Percentiles rank a stretch among this genome's conserved stretches.
Evolutionary conservation across 1,140 invertebrate species (phyloP).

Genomic region (Caenorhabditis brenneri): DNA sequence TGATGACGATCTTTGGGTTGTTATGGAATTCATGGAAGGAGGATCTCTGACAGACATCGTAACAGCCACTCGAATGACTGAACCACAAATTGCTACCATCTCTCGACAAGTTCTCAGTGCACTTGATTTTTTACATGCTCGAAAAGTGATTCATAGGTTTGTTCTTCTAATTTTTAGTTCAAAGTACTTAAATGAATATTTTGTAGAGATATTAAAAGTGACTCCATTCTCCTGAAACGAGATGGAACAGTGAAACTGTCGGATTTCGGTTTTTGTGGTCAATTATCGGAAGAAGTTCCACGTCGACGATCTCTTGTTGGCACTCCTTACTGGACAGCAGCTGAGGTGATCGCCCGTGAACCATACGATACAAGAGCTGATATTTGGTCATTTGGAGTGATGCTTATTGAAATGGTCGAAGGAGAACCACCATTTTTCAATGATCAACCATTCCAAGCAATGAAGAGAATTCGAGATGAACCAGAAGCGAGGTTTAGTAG

Average conservation of each 20-base stretch:
- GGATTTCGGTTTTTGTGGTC: constrained; percentile 98
- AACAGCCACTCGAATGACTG: constrained; percentile 83
- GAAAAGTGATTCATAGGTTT: constrained; percentile 89
- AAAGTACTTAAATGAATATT: background rate
- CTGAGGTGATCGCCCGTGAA: constrained; percentile 55
- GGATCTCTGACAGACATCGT: constrained; percentile 97
- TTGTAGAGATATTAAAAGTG: constrained; percentile 87
- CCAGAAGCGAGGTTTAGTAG: constrained; percentile 79
- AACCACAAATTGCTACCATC: constrained; percentile 96
- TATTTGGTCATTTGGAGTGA: constrained; percentile 77
- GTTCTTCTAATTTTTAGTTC: background rate
- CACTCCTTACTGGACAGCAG: constrained; percentile 98
- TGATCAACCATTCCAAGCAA: constrained; percentile 93
- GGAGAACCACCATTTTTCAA: constrained; percentile 99
- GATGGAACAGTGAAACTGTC: constrained; percentile 90
- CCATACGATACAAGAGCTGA: constrained; percentile 93
- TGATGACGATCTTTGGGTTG: constrained; percentile 94
- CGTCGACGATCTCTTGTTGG: constrained; percentile 96
- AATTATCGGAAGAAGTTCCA: constrained; percentile 89
- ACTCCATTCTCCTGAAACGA: constrained; percentile 92
- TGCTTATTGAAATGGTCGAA: constrained; percentile 95
- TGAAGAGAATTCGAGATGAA: constrained; percentile 95
- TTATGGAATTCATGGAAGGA: constrained; percentile 98
- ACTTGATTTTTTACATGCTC: constrained; percentile 90
- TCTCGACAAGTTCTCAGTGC: constrained; percentile 93